phyloP scores from a whole-genome alignment of 2,888 invertebrate species.

The Himalopsyche japonica region DNA sequence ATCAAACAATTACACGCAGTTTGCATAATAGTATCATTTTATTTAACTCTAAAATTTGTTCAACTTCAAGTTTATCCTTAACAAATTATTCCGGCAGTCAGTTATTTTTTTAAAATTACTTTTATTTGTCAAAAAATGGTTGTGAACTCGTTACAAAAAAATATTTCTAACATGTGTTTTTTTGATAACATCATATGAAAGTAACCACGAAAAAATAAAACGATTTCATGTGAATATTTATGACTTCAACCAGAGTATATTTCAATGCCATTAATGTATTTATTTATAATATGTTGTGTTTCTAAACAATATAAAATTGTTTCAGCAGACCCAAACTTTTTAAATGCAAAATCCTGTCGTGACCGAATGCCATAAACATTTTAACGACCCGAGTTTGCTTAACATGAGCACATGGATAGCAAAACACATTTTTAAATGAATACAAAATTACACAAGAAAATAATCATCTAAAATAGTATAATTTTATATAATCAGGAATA shows the following conservation, averaged over 20 bases:
- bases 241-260: neutral
- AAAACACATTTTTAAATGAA: neutral
- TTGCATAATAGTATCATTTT: too few relatives aligned
- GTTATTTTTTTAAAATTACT: too few relatives aligned
- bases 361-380: constrained; percentile 5
- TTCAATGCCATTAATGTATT: neutral
- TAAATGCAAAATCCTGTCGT: constrained; percentile 16
- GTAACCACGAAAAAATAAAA: too few relatives aligned
- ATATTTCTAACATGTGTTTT: too few relatives aligned
- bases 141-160: too few relatives aligned
- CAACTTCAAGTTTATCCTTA: too few relatives aligned
- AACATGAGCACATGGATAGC: constrained; percentile 4
- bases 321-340: constrained; percentile 18
- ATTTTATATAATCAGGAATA: neutral
- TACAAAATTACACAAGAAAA: neutral
- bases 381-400: constrained; percentile 3
- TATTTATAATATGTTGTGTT: neutral
- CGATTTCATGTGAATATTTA: too few relatives aligned
- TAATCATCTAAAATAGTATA: neutral
- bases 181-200: too few relatives aligned
- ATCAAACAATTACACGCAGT: too few relatives aligned
- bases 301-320: neutral
- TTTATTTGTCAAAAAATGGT: too few relatives aligned
- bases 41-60: too few relatives aligned
- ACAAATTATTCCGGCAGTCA: too few relatives aligned